phyloP scores from a whole-genome alignment of 2,797 vertebrate genomes.

The Pipistrellus kuhlii region DNA sequence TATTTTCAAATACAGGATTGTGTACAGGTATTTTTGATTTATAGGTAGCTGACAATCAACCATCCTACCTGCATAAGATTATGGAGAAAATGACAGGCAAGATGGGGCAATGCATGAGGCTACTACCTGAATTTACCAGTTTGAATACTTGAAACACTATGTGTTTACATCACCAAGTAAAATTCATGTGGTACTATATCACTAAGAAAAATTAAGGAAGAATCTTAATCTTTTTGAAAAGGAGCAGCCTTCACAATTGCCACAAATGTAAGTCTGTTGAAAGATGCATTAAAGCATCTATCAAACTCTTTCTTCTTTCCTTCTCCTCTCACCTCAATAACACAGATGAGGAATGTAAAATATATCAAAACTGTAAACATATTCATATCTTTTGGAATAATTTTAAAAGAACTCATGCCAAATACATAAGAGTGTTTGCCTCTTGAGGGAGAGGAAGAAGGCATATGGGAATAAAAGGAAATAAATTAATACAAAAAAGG shows the following conservation, averaged over 20 bases:
- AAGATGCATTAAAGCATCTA: background rate
- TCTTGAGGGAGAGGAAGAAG: background rate
- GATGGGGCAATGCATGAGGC: background rate
- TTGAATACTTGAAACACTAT: background rate
- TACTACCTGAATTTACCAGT: background rate
- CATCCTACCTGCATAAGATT: background rate
- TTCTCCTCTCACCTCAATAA: background rate
- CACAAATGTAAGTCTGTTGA: background rate
- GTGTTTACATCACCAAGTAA: background rate
- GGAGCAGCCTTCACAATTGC: background rate
- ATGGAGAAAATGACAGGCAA: background rate
- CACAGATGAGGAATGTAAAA: background rate
- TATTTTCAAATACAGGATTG: conserved; percentile 51
- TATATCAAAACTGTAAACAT: background rate
- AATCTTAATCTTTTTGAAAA: background rate
- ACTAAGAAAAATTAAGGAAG: background rate
- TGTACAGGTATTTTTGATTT: background rate
- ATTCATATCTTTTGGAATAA: background rate
- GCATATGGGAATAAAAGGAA: conserved; percentile 15
- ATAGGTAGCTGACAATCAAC: background rate
- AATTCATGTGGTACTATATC: background rate
- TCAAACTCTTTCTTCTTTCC: background rate
- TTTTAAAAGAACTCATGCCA: background rate
- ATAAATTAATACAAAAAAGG: background rate
- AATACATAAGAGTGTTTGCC: background rate